phyloP scores from a whole-genome alignment of 2,113 vertebrate genomes.

The Aegotheles bennettii region DNA sequence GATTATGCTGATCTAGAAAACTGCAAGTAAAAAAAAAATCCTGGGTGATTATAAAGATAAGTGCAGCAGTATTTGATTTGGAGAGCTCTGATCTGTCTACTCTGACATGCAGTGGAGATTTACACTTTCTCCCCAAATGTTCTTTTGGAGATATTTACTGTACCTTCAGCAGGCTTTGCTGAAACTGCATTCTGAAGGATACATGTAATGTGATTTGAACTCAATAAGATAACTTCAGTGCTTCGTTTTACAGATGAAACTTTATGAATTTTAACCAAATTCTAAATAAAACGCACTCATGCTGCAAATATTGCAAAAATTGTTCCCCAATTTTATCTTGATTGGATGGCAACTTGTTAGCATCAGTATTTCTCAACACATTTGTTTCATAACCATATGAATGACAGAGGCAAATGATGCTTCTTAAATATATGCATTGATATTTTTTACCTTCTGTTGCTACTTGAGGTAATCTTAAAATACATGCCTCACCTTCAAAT shows the following conservation, averaged over 20 bases:
- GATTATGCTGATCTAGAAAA: slow-evolving; percentile 11
- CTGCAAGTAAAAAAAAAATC: not conserved
- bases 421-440: slow-evolving; percentile 24
- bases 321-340: not conserved
- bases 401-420: slow-evolving; percentile 29
- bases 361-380: not conserved
- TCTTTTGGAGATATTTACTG: slow-evolving; percentile 39
- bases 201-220: slow-evolving; percentile 21
- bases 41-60: slow-evolving; percentile 24
- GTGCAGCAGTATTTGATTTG: not conserved
- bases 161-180: slow-evolving; percentile 11
- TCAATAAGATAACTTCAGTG: not conserved
- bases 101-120: not conserved
- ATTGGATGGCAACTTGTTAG: not conserved
- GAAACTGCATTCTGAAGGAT: not conserved
- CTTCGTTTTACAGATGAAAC: slow-evolving; percentile 2
- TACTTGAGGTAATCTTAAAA: slow-evolving; percentile 29
- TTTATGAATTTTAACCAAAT: slow-evolving; percentile 25
- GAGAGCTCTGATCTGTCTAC: not conserved
- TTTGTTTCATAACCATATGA: slow-evolving; percentile 19
- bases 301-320: not conserved
- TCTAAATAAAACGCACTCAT: not conserved
- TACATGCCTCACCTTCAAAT: slow-evolving; percentile 13
- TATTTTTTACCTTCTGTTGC: slow-evolving; percentile 53
- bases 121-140: not conserved